These are phyloP conservation scores for Cheilosia vernalis DNA, from an alignment of 2,888 invertebrate genomes.

Conservation along the genomic window DNA sequence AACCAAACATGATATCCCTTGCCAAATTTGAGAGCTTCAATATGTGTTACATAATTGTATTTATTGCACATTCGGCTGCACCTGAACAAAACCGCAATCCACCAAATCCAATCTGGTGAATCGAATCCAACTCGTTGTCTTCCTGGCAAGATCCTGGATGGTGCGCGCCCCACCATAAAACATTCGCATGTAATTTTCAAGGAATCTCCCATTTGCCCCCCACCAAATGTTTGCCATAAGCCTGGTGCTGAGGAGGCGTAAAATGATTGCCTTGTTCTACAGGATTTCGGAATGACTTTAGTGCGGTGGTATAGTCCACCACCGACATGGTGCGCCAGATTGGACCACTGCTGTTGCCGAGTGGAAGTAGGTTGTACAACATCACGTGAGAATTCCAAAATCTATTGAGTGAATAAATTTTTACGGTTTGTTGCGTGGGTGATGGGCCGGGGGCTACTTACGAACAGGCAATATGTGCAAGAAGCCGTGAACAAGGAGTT, in stretches of 20 bases:
- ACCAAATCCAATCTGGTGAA: constrained; percentile 56
- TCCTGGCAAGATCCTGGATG: constrained; percentile 35
- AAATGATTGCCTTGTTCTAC: constrained; percentile 69
- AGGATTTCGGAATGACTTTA: constrained; percentile 52
- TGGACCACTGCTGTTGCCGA: background rate
- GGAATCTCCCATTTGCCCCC: constrained; percentile 22
- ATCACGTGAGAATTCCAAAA: constrained; percentile 39
- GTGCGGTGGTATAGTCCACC: constrained; percentile 24
- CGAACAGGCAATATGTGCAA: constrained; percentile 18
- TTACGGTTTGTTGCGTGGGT: constrained; percentile 61
- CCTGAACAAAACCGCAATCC: constrained; percentile 59
- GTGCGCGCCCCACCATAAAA: constrained; percentile 32
- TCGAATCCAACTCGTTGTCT: constrained; percentile 40
- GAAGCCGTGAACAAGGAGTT: constrained; percentile 9
- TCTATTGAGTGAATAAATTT: constrained; percentile 62
- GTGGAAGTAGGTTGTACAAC: constrained; percentile 18
- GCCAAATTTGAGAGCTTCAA: constrained; percentile 38
- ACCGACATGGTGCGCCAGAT: constrained; percentile 45
- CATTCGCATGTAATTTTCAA: constrained; percentile 55
- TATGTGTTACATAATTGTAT: constrained; percentile 50
- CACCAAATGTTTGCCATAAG: background rate
- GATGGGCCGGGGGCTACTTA: constrained; percentile 10
- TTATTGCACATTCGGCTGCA: constrained; percentile 54
- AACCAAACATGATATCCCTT: constrained; percentile 4
- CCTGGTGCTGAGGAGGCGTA: constrained; percentile 55